Evolutionary conservation across 2,113 vertebrate genomes (phyloP).

Genomic region (Orthonyx spaldingii): DNA sequence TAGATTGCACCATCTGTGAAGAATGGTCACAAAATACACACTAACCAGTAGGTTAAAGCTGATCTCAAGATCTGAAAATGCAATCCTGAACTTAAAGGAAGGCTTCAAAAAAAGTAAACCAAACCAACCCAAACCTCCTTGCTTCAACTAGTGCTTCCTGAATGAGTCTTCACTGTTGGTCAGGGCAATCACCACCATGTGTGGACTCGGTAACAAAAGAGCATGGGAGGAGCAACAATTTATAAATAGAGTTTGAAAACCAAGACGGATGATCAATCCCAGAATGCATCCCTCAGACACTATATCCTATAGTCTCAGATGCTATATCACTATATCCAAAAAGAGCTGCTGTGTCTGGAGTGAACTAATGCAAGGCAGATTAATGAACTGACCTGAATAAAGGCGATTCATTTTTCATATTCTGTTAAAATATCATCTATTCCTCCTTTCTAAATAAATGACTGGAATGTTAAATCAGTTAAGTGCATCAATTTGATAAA

Average conservation of each 20-base stretch:
- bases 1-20: neutral
- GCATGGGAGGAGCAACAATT: neutral
- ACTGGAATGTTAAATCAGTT: conserved; percentile 57
- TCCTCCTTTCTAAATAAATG: neutral
- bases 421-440: conserved; percentile 46
- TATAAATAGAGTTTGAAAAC: neutral
- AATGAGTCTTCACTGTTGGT: neutral
- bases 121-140: neutral
- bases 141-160: neutral
- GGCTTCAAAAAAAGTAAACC: neutral
- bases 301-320: too few species aligned
- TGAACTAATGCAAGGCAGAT: neutral
- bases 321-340: too few species aligned
- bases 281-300: neutral
- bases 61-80: neutral
- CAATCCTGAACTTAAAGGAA: neutral
- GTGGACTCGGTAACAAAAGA: neutral
- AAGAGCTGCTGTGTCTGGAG: neutral
- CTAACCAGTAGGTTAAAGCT: rapidly evolving
- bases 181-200: neutral
- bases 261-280: neutral
- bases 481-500: conserved; percentile 66
- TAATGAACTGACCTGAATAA: conserved; percentile 15
- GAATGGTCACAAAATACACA: neutral
- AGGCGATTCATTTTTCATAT: conserved; percentile 37